phyloP scores from a whole-genome alignment of 2,888 invertebrate species.

The Acheta domesticus region DNA sequence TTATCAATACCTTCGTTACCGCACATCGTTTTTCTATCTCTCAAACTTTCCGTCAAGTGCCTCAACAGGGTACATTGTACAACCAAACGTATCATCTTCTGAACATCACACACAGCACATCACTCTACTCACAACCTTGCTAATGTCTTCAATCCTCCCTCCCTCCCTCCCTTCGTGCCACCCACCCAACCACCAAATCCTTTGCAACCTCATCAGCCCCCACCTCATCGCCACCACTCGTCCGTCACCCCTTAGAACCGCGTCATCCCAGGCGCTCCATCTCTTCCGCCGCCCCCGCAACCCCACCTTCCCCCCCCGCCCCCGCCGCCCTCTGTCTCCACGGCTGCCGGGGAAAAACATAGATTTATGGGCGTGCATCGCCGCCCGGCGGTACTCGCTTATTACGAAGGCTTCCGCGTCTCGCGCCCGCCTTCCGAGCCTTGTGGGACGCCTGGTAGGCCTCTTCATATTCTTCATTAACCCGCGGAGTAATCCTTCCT shows the following conservation, averaged over 20 bases:
- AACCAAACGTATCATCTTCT: too few species aligned
- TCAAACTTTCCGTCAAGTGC: too few species aligned
- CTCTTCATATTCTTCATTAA: background rate
- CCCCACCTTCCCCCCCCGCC: background rate
- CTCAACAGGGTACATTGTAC: too few species aligned
- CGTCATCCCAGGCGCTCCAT: background rate
- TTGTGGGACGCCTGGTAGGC: background rate
- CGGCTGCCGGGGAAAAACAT: background rate
- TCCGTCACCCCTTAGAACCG: background rate
- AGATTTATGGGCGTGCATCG: conserved; percentile 1
- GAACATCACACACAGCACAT: too few species aligned
- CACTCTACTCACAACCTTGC: too few species aligned
- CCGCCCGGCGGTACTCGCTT: conserved; percentile 1
- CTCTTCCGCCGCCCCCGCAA: background rate
- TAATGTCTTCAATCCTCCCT: background rate
- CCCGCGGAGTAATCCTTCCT: background rate
- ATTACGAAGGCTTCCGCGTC: background rate
- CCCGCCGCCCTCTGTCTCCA: background rate
- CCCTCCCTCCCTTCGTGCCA: background rate
- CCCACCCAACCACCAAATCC: background rate
- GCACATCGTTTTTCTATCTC: too few species aligned
- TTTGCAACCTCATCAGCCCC: background rate
- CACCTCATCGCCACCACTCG: background rate
- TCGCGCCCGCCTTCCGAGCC: background rate
- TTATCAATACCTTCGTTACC: too few species aligned